Base-by-base conservation (phyloP, 1,140 invertebrate genomes). In the Camponotus vicinus region DNA sequence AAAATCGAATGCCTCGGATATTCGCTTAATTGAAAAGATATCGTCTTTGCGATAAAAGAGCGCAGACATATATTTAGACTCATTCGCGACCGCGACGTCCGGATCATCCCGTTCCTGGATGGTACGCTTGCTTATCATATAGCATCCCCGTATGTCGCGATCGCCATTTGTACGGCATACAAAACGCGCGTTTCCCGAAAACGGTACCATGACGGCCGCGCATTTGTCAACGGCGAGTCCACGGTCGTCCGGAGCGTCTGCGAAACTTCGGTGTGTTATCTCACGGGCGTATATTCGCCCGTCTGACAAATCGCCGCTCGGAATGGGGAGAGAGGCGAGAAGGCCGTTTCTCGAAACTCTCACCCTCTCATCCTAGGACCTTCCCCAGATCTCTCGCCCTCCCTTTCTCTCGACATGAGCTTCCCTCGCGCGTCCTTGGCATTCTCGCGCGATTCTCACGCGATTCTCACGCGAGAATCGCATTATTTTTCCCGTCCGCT, bases 241-340 rank as follows among this genome's bases (percentile, higher is more conserved):
- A 49, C 66, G 88, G 69, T 71, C 82, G 84, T 89, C 73, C 85
- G 79, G 79, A 73, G 77, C 80, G 84, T 86, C 87, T 87, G 78
- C 63, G 84, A 88, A 91, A 92, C 86, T 92, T 92, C 73, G 83
- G 37, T 76, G 87, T 52, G 49, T 90, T 92, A 92, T 92, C 91
- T 87, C 71, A 77, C 73, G 78, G 49, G 76, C 80, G 71, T 83
- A 69, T 83, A 83, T 73, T 83, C 69, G 89, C 67, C 71, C 85
- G 82, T 34, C 86, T 92, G 91, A 92, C 90, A 92, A 92, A 92
- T 92, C 86, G 91, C 42, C 63, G 70, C 77, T 27, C 27, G 27
- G 27, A 76, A 40, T 21, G 64, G 40, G 34, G n/a, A 1, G 42
- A 18, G 21, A 15, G 37, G 42, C 63, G 66, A 37, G 67, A 63